These are phyloP conservation scores for Dromius quadrimaculatus DNA, from an alignment of 2,888 invertebrate species.

Conservation along the genomic window DNA sequence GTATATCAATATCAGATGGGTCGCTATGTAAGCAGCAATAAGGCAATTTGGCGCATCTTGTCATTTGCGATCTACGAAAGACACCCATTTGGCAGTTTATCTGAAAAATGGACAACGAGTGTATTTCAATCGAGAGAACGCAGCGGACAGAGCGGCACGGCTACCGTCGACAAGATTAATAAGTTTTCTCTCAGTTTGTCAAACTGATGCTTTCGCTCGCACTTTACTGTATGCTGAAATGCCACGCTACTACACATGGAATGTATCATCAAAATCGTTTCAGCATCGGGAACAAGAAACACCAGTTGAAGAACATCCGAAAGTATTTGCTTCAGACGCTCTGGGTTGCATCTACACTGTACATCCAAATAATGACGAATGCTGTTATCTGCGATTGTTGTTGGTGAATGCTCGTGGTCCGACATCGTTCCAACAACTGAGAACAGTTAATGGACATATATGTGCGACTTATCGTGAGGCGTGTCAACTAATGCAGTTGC, in stretches of 20 bases:
- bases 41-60: too few species aligned
- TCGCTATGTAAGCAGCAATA: too few species aligned
- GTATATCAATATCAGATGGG: too few species aligned
- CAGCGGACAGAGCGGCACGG: conserved; percentile 49
- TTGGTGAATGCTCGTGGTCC: conserved; percentile 60
- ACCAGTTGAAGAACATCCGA: conserved; percentile 54
- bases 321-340: conserved; percentile 55
- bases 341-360: conserved; percentile 59
- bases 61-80: too few species aligned
- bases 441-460: conserved; percentile 61
- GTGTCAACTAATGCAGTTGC: too few species aligned
- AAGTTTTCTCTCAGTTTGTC: conserved; percentile 46
- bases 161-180: conserved; percentile 55
- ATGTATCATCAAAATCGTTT: conserved; percentile 44
- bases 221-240: too few species aligned
- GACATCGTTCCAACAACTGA: conserved; percentile 58
- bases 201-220: conserved; percentile 53
- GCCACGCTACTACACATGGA: conserved; percentile 55
- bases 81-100: too few species aligned
- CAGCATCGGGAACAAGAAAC: conserved; percentile 58
- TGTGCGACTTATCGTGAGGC: conserved; percentile 28
- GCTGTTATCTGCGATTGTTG: too few species aligned
- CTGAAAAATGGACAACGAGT: too few species aligned
- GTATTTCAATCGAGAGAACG: too few species aligned
- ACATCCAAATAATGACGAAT: too few species aligned